Conservation (phyloP, 2,113 vertebrate species). For the Eolophus roseicapilla region DNA sequence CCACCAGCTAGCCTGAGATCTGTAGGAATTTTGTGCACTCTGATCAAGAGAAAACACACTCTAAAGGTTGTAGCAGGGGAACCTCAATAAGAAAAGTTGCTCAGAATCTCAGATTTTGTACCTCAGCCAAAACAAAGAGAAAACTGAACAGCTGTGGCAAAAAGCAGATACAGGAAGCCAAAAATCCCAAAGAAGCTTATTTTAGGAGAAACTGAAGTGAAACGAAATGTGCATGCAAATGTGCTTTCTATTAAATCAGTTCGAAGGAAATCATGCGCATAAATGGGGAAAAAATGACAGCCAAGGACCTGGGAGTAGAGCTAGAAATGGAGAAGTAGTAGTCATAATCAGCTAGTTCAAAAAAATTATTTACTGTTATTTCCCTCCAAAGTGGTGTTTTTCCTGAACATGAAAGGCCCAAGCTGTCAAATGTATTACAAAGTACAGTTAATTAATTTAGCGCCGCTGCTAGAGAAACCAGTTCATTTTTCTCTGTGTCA, state of each 20-base stretch:
- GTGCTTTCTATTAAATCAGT: neutral
- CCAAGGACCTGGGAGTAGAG: neutral
- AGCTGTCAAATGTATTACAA: neutral
- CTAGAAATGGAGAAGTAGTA: neutral
- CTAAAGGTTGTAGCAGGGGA: neutral
- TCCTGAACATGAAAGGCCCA: neutral
- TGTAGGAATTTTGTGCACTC: neutral
- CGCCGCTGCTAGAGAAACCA: neutral
- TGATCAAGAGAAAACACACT: neutral
- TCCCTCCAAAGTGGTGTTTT: neutral
- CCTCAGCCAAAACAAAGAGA: neutral
- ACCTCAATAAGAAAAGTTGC: neutral
- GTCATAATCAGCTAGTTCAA: neutral
- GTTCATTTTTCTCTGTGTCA: neutral
- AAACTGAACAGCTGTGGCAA: neutral
- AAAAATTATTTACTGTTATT: neutral
- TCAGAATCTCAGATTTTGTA: neutral
- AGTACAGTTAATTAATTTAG: neutral
- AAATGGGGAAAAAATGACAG: neutral
- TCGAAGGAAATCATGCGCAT: neutral
- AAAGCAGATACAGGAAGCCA: neutral
- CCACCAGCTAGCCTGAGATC: neutral
- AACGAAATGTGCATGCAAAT: neutral
- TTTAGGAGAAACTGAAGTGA: neutral
- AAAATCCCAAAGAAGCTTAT: neutral